phyloP scores from a whole-genome alignment of 2,888 invertebrate genomes.

The Neocrepidodera transversa region DNA sequence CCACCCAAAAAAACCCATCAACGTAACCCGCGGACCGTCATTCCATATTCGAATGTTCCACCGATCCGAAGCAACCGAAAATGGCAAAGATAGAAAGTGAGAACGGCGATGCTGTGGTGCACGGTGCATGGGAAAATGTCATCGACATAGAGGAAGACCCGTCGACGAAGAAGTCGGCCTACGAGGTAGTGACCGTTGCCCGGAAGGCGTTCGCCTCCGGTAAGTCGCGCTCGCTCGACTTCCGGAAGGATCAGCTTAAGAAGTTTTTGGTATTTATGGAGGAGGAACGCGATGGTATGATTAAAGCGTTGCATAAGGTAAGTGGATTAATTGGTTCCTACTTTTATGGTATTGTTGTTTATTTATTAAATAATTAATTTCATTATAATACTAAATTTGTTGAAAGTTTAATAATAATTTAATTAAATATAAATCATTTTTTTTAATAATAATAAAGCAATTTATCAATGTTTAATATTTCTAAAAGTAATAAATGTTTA shows the following conservation, averaged over 20 bases:
- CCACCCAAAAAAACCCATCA: not conserved
- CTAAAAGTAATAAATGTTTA: no score
- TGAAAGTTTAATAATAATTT: not conserved
- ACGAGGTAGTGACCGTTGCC: constrained; percentile 66
- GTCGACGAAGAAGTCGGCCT: constrained; percentile 28
- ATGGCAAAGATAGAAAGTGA: constrained; percentile 42
- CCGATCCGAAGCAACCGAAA: not conserved
- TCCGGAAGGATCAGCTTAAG: constrained; percentile 81
- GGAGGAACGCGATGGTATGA: constrained; percentile 78
- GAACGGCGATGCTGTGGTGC: constrained; percentile 15
- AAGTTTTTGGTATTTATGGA: constrained; percentile 77
- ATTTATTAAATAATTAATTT: no score
- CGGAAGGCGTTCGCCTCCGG: constrained; percentile 80
- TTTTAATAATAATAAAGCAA: no score
- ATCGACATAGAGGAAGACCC: constrained; percentile 36
- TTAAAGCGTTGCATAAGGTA: constrained; percentile 72
- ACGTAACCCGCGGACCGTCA: constrained; percentile 1
- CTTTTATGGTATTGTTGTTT: no score
- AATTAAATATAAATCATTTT: no score
- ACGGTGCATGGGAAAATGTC: constrained; percentile 34
- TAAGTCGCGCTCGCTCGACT: constrained; percentile 80
- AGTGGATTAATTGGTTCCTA: constrained; percentile 15
- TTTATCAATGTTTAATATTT: no score
- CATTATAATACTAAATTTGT: no score
- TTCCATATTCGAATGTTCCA: constrained; percentile 16